Base-by-base conservation (phyloP, 2,888 invertebrate genomes). In the Volucella bombylans region DNA sequence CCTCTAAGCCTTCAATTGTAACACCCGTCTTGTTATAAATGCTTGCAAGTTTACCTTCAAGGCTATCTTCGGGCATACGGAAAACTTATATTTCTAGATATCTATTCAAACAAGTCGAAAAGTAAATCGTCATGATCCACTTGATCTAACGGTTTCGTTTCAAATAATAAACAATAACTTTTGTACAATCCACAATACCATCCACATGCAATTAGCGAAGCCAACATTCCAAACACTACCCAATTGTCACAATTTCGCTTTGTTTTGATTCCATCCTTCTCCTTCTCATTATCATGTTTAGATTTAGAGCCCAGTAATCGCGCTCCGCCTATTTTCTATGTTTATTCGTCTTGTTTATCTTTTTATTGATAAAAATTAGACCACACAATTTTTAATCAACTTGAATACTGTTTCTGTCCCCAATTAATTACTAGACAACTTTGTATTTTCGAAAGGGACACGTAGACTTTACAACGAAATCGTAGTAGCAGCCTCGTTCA, bases 291-390 rank as follows among this genome's bases (percentile, higher is more conserved):
- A 59, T 23, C 54, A 61, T 76, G 65, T n/a, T n/a, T n/a, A n/a
- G n/a, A 47, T n/a, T 47, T 14, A 41, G 57, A n/a, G 47, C 10
- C 31, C 52, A 52, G 69, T 54, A 64, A 81, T 65, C 59, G 18
- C 52, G 61, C 43, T 76, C 71, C 69, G 76, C 69, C 69, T 50
- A 49, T 76, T 77, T 59, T 65, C 65, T 54, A 14, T 47, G 14
- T 52, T 31, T 57, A 43, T 54, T 77, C 67, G 43, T 39, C 77
- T 82, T 82, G 82, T 82, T 82, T 83, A 83, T 83, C 82, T 71
- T 78, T 73, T 79, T 15, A 74, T 74, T 69, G 82, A 74, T 83
- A 72, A 82, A 31, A 31, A 65, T 69, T 69, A 54, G 73, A 69
- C 6, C 31, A 31, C 31, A 59, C 78, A 78, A 57, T 65, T 69